These are phyloP conservation scores for Onychostoma macrolepis DNA, from an alignment of 2,113 vertebrate species.

Conservation along the genomic window DNA sequence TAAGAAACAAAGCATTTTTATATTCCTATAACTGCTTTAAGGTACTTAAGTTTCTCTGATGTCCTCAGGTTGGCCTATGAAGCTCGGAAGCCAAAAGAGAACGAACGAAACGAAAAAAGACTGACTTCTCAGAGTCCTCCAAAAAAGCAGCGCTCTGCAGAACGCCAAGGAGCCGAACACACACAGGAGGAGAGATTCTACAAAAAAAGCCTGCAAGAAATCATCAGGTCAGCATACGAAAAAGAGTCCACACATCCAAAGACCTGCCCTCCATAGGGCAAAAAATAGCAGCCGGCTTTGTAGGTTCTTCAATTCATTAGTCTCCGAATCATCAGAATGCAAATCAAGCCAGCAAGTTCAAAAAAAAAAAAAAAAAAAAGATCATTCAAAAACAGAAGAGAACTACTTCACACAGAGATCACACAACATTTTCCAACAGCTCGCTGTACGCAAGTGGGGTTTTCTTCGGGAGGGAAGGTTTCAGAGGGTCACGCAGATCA, in stretches of 20 bases:
- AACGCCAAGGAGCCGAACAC: constrained; percentile 81
- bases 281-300: constrained; percentile 53
- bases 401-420: constrained; percentile 69
- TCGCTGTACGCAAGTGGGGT: constrained; percentile 56
- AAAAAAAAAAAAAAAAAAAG: constrained; percentile 65
- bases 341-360: constrained; percentile 63
- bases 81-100: constrained; percentile 65
- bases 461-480: constrained; percentile 66
- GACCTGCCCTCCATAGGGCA: constrained; percentile 56
- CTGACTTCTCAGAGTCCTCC: constrained; percentile 77
- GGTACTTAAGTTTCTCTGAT: constrained; percentile 82
- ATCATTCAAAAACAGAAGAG: constrained; percentile 50
- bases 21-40: constrained; percentile 81
- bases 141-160: constrained; percentile 83
- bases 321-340: constrained; percentile 64
- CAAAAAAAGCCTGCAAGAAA: constrained; percentile 52
- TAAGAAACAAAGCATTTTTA: constrained; percentile 84
- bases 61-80: constrained; percentile 64
- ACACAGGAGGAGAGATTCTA: constrained; percentile 43
- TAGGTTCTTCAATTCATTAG: constrained; percentile 49
- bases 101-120: constrained; percentile 69
- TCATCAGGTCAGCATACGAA: constrained; percentile 71
- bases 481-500: constrained; percentile 51
- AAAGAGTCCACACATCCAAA: constrained; percentile 69
- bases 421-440: constrained; percentile 77